Conservation (phyloP, 2,797 vertebrate genomes). For the Muscicapa comitata region DNA sequence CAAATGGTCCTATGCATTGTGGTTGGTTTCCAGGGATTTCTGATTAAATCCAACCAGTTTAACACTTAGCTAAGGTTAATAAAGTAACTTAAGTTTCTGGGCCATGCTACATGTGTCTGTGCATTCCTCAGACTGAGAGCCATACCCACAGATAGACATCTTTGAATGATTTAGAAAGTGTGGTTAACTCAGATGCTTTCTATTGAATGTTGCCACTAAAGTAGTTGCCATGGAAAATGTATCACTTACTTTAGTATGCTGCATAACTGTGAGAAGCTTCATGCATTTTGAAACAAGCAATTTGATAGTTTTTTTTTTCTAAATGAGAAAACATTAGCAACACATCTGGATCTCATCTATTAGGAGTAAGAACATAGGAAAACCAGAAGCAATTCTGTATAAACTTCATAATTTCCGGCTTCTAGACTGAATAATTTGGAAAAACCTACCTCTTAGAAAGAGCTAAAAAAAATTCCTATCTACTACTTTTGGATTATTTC, state of each 20-base stretch:
- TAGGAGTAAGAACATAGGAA: neutral
- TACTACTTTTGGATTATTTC: neutral
- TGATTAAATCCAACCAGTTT: neutral
- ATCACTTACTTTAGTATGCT: neutral
- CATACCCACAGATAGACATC: neutral
- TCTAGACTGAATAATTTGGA: neutral
- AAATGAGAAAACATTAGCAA: neutral
- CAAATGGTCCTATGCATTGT: neutral
- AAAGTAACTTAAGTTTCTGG: neutral
- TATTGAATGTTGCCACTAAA: neutral
- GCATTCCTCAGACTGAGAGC: neutral
- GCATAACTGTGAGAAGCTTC: neutral
- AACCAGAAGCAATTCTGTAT: neutral
- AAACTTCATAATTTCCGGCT: neutral
- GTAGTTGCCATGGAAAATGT: neutral
- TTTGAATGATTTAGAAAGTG: neutral
- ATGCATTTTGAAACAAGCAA: neutral
- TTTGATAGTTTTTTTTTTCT: no score
- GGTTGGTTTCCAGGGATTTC: neutral
- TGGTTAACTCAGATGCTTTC: neutral
- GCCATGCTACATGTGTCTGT: neutral
- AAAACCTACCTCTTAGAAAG: neutral
- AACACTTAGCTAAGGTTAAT: neutral
- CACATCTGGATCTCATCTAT: fast-evolving
- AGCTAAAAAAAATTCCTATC: neutral